These are phyloP conservation scores for Andricus grossulariae DNA, from an alignment of 1,140 invertebrate genomes.

Conservation along the genomic window DNA sequence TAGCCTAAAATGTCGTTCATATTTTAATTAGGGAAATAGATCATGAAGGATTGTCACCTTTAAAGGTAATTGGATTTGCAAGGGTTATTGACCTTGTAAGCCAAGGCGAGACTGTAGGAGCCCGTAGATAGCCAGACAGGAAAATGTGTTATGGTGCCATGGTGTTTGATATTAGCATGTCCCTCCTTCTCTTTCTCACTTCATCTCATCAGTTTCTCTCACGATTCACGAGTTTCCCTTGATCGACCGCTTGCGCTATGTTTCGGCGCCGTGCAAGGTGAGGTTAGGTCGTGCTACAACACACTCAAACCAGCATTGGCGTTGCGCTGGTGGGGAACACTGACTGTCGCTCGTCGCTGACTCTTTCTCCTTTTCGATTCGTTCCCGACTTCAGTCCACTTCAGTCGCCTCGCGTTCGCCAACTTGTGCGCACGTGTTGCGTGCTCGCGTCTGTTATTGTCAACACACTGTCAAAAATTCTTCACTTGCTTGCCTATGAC, in stretches of 20 bases:
- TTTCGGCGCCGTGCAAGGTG: slow-evolving; percentile 45
- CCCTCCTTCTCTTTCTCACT: slow-evolving; percentile 39
- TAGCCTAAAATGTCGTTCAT: no score
- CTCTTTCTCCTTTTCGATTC: slow-evolving; percentile 38
- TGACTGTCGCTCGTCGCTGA: slow-evolving; percentile 33
- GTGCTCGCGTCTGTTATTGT: not conserved
- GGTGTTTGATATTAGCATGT: slow-evolving; percentile 38
- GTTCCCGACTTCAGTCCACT: slow-evolving; percentile 39
- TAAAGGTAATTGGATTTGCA: not conserved
- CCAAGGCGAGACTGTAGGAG: not conserved
- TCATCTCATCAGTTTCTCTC: slow-evolving; percentile 42
- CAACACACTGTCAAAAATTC: not conserved
- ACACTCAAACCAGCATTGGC: slow-evolving; percentile 30
- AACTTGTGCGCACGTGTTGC: slow-evolving; percentile 44
- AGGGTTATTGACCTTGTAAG: not conserved
- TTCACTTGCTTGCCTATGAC: not conserved
- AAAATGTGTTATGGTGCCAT: slow-evolving; percentile 61
- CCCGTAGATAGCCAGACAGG: slow-evolving; percentile 39
- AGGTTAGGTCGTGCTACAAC: slow-evolving; percentile 46
- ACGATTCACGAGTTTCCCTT: slow-evolving; percentile 52
- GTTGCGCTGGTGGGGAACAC: not conserved
- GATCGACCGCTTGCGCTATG: slow-evolving; percentile 43
- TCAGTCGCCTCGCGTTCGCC: slow-evolving; percentile 62
- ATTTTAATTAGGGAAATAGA: not conserved
- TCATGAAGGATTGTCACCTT: not conserved